Evolutionary conservation across 2,113 vertebrate species (phyloP).

Genomic region (Neogale vison): DNA sequence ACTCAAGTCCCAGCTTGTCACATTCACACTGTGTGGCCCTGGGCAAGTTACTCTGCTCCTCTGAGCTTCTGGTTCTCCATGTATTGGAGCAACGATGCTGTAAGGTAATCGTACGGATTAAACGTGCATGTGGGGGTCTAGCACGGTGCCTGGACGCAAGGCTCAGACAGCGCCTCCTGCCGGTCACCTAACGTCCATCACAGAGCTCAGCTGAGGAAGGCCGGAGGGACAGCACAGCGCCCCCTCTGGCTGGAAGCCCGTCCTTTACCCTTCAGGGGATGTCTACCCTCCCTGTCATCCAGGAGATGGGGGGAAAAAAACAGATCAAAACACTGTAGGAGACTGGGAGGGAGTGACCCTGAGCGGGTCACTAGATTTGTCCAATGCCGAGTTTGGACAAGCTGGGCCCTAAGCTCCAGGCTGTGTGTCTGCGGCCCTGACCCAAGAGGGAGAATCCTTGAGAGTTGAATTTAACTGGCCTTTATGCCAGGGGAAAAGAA

Average conservation of each 20-base stretch:
- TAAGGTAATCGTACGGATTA: neutral
- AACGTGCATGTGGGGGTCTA: rapidly evolving
- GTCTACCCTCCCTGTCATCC: rapidly evolving
- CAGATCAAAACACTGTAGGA: neutral
- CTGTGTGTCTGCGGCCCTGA: neutral
- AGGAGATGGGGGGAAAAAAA: neutral
- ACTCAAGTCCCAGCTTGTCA: neutral
- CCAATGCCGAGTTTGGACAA: rapidly evolving
- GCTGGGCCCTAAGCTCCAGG: too few relatives aligned
- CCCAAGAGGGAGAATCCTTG: neutral
- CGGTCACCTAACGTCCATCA: neutral
- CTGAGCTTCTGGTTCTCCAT: neutral
- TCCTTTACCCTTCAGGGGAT: neutral
- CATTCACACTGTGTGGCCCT: neutral
- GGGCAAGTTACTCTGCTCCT: neutral
- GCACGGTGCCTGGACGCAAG: neutral
- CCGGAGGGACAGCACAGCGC: neutral
- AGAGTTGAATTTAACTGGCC: neutral
- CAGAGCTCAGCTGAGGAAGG: neutral
- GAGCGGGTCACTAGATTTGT: rapidly evolving
- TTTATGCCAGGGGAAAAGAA: neutral
- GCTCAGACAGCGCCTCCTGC: too few relatives aligned
- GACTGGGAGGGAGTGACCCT: neutral
- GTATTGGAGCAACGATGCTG: rapidly evolving
- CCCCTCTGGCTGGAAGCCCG: neutral